Percentiles rank a stretch among this genome's conserved stretches.
Evolutionary conservation across 2,888 invertebrate species (phyloP).

Genomic region (Pandemis heparana): DNA sequence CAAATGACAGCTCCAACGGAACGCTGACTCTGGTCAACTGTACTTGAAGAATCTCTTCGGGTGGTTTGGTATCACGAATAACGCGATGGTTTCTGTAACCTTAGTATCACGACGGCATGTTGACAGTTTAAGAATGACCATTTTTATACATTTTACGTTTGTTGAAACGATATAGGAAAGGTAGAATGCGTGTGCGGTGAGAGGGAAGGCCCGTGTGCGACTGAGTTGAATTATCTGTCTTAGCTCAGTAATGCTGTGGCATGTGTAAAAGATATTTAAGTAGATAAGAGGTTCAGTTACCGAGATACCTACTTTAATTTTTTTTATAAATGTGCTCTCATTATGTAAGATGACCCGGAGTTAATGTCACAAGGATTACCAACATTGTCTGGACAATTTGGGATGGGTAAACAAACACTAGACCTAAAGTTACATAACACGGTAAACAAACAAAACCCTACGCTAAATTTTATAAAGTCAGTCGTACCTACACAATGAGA

Average conservation of each 20-base stretch:
- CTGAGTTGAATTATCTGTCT: conserved; percentile 22
- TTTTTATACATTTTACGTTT: conserved; percentile 81
- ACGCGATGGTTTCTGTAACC: conserved; percentile 71
- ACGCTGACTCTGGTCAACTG: conserved; percentile 75
- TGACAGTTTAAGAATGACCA: conserved; percentile 73
- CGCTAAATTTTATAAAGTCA: neutral
- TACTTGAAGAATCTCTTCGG: conserved; percentile 82
- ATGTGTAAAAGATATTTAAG: conserved; percentile 1
- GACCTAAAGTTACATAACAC: no score
- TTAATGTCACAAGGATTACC: neutral
- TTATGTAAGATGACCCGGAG: neutral
- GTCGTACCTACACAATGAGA: no score
- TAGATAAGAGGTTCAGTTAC: conserved; percentile 41
- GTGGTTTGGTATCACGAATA: conserved; percentile 79
- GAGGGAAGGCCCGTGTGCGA: conserved; percentile 51
- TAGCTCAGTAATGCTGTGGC: neutral
- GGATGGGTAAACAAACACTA: no score
- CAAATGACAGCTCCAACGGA: conserved; percentile 63
- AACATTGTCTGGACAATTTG: no score
- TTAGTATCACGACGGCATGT: conserved; percentile 71
- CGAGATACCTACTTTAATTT: conserved; percentile 30
- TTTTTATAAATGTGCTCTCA: conserved; percentile 15
- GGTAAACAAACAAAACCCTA: neutral
- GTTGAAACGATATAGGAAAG: conserved; percentile 13
- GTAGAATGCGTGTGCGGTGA: conserved; percentile 44